These are phyloP conservation scores for Ibidorhyncha struthersii DNA, from an alignment of 2,113 vertebrate genomes.

Conservation along the genomic window DNA sequence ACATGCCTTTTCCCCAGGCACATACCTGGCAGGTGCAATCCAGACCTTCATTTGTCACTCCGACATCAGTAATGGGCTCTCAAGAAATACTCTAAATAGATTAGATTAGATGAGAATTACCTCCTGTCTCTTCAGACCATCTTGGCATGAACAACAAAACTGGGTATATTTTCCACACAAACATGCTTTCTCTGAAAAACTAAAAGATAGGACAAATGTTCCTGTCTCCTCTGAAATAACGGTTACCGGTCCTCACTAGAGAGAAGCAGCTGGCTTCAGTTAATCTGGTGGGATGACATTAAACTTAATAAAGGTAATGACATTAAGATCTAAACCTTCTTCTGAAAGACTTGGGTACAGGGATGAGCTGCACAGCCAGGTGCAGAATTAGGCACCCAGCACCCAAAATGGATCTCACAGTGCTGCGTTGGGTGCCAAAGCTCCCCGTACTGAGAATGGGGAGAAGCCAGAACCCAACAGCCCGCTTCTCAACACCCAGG, in stretches of 20 bases:
- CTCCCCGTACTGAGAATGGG: background rate
- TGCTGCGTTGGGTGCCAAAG: background rate
- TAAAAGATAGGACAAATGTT: constrained; percentile 1
- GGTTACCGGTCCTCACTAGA: background rate
- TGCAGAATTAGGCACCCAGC: background rate
- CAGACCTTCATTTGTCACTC: constrained; percentile 47
- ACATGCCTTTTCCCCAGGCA: constrained; percentile 11
- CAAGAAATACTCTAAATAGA: constrained; percentile 24
- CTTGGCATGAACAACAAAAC: constrained; percentile 3
- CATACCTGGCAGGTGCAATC: constrained; percentile 59
- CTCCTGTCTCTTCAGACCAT: constrained; percentile 21
- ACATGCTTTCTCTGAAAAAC: background rate
- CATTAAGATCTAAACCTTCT: background rate
- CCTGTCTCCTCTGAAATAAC: background rate
- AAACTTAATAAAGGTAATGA: constrained; percentile 12
- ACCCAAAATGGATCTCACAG: background rate
- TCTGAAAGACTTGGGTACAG: background rate
- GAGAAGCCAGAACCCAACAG: background rate
- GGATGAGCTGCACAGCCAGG: background rate
- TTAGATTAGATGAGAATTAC: constrained; percentile 33
- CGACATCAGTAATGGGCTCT: constrained; percentile 12
- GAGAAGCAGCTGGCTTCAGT: constrained; percentile 37
- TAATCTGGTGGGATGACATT: constrained; percentile 19
- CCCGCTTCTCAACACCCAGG: background rate
- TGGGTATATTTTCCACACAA: background rate